Evolutionary conservation across 2,113 vertebrate species (phyloP), one percentile per base, ranked within the genome.

Genomic region (Speoplatyrhinus poulsoni): DNA sequence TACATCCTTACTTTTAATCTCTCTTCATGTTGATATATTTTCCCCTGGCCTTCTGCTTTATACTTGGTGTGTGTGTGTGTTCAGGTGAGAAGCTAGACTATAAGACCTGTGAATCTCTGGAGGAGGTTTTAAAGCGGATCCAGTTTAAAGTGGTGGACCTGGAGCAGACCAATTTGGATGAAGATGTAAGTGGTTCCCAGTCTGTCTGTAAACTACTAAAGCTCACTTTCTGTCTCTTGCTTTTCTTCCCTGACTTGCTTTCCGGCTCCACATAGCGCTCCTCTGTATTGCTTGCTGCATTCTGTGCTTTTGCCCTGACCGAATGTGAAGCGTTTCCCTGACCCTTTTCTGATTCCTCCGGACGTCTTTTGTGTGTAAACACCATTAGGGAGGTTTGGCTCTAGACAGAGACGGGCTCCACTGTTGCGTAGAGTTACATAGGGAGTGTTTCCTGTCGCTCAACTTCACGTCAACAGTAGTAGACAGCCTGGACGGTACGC

Each of bases 51-150:
- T 49, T 67, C 54, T 62, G 15, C 41, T 12, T 19, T 57, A 12
- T 41, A 3, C 12, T 7, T 47, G n/a, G 13, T 17, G 32, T 36
- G 6, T 81, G 15, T 57, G 3, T 53, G 1, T 76, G 32, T 72
- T 50, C 64, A 98, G 96, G 96, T 50, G 96, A 98, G 73, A 96
- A 96, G 89, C 87, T 98, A 19, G 97, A 98, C 88, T 95, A 95
- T 82, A 96, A 93, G 83, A 81, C 95, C 3, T 98, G 96, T 0
- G 97, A 98, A 65, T 95, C 96, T 1, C 88, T 98, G 86, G 97
- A 98, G 53, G 97, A 98, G 76, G 90, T 98, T 80, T 94, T 98
- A 80, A 98, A 98, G 86, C 89, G 97, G 69, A 92, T 98, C 63
- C 96, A 98, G 88, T 98, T 98, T 88, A 96, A 94, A 87, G 76